Percentiles rank a stretch among this genome's conserved stretches.
Conservation (phyloP, 2,888 invertebrate genomes). For the Calameuta idolon region DNA sequence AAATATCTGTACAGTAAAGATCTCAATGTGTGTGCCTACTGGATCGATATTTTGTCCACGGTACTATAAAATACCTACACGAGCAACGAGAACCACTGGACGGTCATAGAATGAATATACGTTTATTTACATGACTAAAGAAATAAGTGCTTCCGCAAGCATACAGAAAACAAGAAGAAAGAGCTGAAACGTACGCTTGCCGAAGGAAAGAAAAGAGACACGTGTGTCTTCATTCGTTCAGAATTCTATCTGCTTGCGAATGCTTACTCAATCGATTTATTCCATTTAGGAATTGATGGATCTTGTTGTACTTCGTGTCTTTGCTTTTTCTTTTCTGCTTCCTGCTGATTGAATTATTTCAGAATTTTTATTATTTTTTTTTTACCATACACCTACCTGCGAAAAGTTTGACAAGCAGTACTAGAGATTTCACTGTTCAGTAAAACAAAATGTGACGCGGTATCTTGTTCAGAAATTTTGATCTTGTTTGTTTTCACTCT, state of each 20-base stretch:
- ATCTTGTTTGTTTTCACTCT: not conserved
- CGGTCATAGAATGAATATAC: not conserved
- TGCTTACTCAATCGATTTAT: not conserved
- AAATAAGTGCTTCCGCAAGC: not conserved
- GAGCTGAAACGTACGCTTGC: not conserved
- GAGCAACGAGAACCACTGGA: not conserved
- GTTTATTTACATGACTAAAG: not conserved
- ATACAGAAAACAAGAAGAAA: not conserved
- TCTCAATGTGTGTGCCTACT: not conserved
- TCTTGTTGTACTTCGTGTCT: slow-evolving; percentile 9
- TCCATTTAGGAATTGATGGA: slow-evolving; percentile 13
- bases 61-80: not conserved
- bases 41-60: not conserved
- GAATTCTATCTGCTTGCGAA: slow-evolving; percentile 4
- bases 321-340: not conserved
- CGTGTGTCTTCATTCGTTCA: not conserved
- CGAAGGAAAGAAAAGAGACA: not conserved
- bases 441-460: not conserved
- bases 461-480: not conserved
- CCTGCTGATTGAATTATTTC: not conserved
- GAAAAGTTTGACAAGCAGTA: no score
- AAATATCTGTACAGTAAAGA: not conserved
- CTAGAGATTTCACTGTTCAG: not conserved
- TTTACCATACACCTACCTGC: not conserved
- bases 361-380: not conserved